Evolutionary conservation across 2,113 vertebrate genomes (phyloP).

Genomic region (Corynorhinus townsendii): DNA sequence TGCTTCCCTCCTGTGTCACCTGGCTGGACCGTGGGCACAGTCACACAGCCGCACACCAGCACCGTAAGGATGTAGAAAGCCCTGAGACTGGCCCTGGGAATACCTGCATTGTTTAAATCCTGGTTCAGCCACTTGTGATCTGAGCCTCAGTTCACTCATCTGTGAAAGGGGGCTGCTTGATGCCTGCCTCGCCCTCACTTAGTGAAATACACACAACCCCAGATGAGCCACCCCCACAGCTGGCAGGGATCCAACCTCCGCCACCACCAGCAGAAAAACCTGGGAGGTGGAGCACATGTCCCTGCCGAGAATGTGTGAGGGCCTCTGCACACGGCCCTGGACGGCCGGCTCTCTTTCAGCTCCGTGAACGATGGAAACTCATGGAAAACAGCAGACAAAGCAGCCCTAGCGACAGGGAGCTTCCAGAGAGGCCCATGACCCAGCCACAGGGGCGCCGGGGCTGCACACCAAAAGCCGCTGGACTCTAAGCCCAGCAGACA

Average conservation of each 20-base stretch:
- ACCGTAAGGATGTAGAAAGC: background rate
- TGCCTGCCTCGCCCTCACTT: background rate
- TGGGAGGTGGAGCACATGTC: slow-evolving; percentile 1
- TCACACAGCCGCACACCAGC: background rate
- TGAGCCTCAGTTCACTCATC: background rate
- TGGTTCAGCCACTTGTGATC: background rate
- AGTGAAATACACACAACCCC: background rate
- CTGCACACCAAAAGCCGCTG: slow-evolving; percentile 32
- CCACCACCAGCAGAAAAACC: slow-evolving; percentile 13
- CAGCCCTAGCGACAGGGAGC: background rate
- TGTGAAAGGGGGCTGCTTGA: background rate
- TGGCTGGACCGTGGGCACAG: background rate
- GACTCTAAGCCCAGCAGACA: background rate
- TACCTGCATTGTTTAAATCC: background rate
- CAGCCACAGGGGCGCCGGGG: background rate
- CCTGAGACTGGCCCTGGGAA: background rate
- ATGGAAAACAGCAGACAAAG: slow-evolving; percentile 63
- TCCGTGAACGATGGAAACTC: slow-evolving; percentile 48
- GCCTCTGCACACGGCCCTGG: slow-evolving; percentile 14
- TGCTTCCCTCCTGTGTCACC: background rate
- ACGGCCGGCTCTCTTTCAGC: slow-evolving; percentile 30
- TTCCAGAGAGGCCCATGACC: slow-evolving; percentile 60
- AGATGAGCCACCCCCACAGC: background rate
- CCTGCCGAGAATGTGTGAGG: background rate
- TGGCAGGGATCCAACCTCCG: background rate